These are phyloP conservation scores for Nasonia longicornis DNA, from an alignment of 1,140 invertebrate species.

Conservation along the genomic window DNA sequence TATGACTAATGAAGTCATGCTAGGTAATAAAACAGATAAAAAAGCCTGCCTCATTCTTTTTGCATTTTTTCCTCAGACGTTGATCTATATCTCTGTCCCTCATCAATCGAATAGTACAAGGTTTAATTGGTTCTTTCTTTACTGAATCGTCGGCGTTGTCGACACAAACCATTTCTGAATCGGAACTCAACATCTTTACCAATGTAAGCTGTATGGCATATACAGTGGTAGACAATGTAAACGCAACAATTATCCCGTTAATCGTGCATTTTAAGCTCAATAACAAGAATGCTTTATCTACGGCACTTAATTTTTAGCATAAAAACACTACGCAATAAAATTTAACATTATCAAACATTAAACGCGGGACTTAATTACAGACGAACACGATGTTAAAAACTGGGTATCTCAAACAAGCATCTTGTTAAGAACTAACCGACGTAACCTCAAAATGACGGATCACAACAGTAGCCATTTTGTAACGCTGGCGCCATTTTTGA, in stretches of 20 bases:
- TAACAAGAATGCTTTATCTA: conserved; percentile 19
- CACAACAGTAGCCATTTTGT: conserved; percentile 39
- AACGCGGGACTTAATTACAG: conserved; percentile 28
- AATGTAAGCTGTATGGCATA: conserved; percentile 33
- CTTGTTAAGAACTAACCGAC: conserved; percentile 32
- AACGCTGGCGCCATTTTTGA: conserved; percentile 39
- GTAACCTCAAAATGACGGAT: conserved; percentile 46
- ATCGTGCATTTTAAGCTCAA: conserved; percentile 17
- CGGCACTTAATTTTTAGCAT: background rate
- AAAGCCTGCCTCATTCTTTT: conserved; percentile 57
- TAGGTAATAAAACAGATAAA: conserved; percentile 40
- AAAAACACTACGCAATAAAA: conserved; percentile 21
- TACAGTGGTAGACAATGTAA: conserved; percentile 40
- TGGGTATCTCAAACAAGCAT: conserved; percentile 38
- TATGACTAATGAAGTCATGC: conserved; percentile 36
- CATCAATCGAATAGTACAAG: conserved; percentile 61
- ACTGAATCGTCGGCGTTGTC: conserved; percentile 12
- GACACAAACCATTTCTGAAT: conserved; percentile 43
- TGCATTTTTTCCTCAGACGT: conserved; percentile 61
- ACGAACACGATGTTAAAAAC: conserved; percentile 25
- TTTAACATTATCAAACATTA: conserved; percentile 36
- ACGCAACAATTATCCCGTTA: conserved; percentile 18
- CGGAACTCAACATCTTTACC: conserved; percentile 41
- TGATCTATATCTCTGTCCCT: conserved; percentile 62
- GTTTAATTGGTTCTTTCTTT: conserved; percentile 52